These are phyloP conservation scores for Anthopleura xanthogrammica DNA, from an alignment of 92 coral and sea anemone genomes.

Conservation along the genomic window DNA sequence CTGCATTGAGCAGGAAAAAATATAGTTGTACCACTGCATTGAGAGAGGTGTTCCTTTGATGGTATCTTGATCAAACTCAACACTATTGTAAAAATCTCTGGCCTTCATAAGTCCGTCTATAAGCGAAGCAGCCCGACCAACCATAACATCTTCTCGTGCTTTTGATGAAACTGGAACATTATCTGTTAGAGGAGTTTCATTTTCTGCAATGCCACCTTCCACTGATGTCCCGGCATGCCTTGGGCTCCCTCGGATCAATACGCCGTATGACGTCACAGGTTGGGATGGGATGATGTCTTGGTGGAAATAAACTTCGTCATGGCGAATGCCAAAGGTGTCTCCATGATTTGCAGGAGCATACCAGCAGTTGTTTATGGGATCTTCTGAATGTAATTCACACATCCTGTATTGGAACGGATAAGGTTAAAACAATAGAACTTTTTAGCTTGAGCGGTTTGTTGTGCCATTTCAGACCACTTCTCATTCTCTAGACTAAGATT, in stretches of 20 bases:
- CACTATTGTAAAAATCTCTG: constrained; percentile 44
- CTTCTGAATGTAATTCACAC: constrained; percentile 35
- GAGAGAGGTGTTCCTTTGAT: constrained; percentile 54
- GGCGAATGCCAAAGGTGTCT: constrained; percentile 82
- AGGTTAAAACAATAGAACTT: no score
- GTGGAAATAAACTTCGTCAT: constrained; percentile 75
- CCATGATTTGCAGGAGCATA: constrained; percentile 66
- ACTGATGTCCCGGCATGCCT: constrained; percentile 42
- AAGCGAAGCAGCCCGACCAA: constrained; percentile 53
- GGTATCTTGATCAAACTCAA: constrained; percentile 44
- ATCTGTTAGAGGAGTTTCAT: background rate
- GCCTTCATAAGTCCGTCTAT: constrained; percentile 61
- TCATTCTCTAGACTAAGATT: no score
- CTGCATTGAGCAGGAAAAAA: constrained; percentile 74
- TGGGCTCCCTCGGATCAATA: constrained; percentile 65
- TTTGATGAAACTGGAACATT: background rate
- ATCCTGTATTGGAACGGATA: constrained; percentile 26
- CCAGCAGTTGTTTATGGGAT: constrained; percentile 63
- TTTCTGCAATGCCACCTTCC: constrained; percentile 46
- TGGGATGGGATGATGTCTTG: constrained; percentile 69
- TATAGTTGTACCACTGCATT: constrained; percentile 81
- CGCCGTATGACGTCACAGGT: constrained; percentile 75
- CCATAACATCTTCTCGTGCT: constrained; percentile 16
- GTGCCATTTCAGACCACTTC: background rate
- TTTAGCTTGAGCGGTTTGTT: background rate